A percentile compares a stretch with the other conserved stretches of the same genome.
phyloP scores from a whole-genome alignment of 2,797 vertebrate species.

The Ceryle rudis region DNA sequence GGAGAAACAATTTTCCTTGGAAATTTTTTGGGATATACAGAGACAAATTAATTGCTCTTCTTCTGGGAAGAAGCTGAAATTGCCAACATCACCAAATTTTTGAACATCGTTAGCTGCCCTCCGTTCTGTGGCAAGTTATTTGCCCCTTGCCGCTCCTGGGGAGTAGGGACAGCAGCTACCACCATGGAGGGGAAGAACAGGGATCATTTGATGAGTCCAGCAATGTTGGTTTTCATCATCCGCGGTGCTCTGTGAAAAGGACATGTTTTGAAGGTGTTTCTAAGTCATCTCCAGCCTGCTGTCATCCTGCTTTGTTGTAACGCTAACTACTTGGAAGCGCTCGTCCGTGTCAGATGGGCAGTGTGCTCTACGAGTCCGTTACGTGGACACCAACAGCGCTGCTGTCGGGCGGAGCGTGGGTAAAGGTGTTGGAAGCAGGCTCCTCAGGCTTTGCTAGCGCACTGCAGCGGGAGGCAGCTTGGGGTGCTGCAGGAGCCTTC shows the following conservation, averaged over 20 bases:
- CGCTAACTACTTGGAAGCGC: neutral
- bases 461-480: fast-evolving
- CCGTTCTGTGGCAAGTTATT: neutral
- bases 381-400: neutral
- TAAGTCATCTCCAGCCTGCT: neutral
- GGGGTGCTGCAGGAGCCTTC: neutral
- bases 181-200: neutral
- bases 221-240: neutral
- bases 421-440: neutral
- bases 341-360: neutral
- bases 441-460: neutral
- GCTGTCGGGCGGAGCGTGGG: neutral
- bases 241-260: neutral
- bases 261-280: neutral
- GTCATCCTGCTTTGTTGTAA: neutral
- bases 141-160: neutral
- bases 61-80: neutral
- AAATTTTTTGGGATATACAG: neutral
- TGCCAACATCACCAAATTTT: neutral
- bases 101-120: neutral
- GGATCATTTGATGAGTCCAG: neutral
- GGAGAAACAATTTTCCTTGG: neutral
- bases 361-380: neutral
- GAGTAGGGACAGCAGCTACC: neutral
- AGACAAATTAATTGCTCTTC: neutral